Base-by-base conservation (phyloP, 2,113 vertebrate species). In the Datnioides undecimradiatus region DNA sequence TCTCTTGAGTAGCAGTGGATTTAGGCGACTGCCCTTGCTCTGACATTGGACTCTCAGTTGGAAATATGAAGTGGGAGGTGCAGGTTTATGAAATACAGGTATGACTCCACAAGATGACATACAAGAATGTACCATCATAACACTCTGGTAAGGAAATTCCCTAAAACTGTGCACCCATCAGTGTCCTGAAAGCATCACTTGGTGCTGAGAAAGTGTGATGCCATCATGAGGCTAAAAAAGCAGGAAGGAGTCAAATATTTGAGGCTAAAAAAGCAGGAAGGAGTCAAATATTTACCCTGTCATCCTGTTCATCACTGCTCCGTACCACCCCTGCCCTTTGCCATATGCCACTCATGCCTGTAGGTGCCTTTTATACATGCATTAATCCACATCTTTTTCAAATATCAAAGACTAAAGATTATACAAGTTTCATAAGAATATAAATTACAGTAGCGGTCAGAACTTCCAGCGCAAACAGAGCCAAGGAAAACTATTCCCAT, bases 21-120 rank as follows among this genome's bases (percentile, higher is more conserved):
- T 89, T 81, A 54, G 72, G 80, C 49, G 70, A 46, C 76, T 74
- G 76, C 66, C 84, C 85, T 86, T 80, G 83, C 63, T 57, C 76
- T 86, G 85, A 82, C 80, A 88, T 85, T 80, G 83, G 68, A 57
- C 58, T 33, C 23, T 41, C 63, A 59, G 54, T 40, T 54, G 46
- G 52, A 82, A 41, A 84, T 46, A 40, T 73, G 25, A 68, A 80
- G 72, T 0, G 0, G 14, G 67, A 58, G 71, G 51, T 27, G 21
- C 60, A 48, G 41, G 34, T 80, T 67, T 51, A 45, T 54, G 48
- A 80, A 79, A 80, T 25, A 55, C 8, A 12, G 67, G 57, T 73
- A 60, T 48, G 72, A 25, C 14, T 67, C 17, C 46, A 46, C 41
- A 65, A 23, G 54, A 74, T 48, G 45, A 34, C 57, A 49, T 14